phyloP scores from a whole-genome alignment of 2,888 invertebrate species.

The Endomychus coccineus region DNA sequence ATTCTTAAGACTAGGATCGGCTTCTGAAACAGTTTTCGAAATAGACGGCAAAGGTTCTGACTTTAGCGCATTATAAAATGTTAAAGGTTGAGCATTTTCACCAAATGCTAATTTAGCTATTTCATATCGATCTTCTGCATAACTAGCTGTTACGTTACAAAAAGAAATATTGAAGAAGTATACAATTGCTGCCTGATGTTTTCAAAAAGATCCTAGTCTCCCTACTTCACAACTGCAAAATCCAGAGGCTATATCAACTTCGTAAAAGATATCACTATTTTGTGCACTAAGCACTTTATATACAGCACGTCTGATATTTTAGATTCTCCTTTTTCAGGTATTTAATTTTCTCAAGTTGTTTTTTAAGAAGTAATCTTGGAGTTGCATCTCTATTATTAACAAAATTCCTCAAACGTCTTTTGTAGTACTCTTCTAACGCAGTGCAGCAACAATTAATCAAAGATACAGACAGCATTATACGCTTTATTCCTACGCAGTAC shows the following conservation, averaged over 20 bases:
- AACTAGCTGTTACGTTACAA: slow-evolving; percentile 4
- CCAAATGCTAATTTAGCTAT: slow-evolving; percentile 1
- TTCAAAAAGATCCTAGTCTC: slow-evolving; percentile 5
- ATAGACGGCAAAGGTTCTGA: slow-evolving; percentile 5
- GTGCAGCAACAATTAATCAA: slow-evolving; percentile 4
- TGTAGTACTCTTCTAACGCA: slow-evolving; percentile 4
- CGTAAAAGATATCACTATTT: slow-evolving; percentile 4
- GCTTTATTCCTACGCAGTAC: slow-evolving; percentile 4
- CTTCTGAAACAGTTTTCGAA: slow-evolving; percentile 4
- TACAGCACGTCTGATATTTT: too few relatives aligned
- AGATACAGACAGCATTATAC: slow-evolving; percentile 5
- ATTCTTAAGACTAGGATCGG: too few relatives aligned
- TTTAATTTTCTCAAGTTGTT: slow-evolving; percentile 2
- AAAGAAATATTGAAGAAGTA: slow-evolving; percentile 5
- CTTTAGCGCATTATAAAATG: slow-evolving; percentile 4
- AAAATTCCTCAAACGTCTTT: slow-evolving; percentile 3
- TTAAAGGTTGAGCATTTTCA: slow-evolving; percentile 4
- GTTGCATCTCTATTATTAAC: slow-evolving; percentile 4
- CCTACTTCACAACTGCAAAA: slow-evolving; percentile 6
- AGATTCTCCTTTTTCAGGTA: slow-evolving; percentile 4
- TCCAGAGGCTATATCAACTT: slow-evolving; percentile 6
- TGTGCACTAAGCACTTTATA: slow-evolving; percentile 4
- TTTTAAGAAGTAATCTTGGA: neutral
- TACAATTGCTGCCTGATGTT: slow-evolving; percentile 6
- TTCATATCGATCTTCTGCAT: too few relatives aligned